Conservation (phyloP, 2,113 vertebrate genomes). For the Pitta sordida region DNA sequence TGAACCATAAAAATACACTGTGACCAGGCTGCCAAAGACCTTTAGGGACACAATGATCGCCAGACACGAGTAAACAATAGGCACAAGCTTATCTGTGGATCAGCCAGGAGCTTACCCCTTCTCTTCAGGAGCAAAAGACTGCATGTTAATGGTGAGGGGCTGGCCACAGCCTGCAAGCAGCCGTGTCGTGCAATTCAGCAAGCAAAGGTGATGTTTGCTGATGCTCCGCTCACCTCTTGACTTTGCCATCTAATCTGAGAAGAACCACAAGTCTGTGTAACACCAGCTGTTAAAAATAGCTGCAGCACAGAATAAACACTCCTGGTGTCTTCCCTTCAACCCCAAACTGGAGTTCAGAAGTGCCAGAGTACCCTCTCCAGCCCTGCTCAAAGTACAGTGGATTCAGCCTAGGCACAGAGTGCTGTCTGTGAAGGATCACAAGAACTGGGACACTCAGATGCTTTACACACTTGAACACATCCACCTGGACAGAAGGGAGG, state of each 20-base stretch:
- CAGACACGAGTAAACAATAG: fast-evolving
- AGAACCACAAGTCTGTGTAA: not conserved
- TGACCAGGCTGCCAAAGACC: not conserved
- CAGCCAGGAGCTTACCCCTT: not conserved
- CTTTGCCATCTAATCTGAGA: not conserved
- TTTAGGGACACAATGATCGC: not conserved
- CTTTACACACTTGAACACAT: not conserved
- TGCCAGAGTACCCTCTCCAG: not conserved
- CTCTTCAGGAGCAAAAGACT: not conserved
- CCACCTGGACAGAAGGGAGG: not conserved
- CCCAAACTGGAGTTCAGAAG: not conserved
- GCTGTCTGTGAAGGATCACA: not conserved
- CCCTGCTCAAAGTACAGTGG: not conserved
- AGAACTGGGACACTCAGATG: not conserved
- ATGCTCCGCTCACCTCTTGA: not conserved
- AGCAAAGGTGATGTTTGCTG: not conserved
- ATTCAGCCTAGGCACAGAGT: not conserved
- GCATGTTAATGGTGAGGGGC: not conserved
- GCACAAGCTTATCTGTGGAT: not conserved
- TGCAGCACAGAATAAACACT: not conserved
- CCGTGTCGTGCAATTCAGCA: not conserved
- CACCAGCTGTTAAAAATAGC: not conserved
- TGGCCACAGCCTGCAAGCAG: not conserved
- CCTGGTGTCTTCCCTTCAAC: not conserved
- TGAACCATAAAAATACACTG: not conserved